Conservation (phyloP, 1,140 invertebrate species). For the Drosophila parvula region DNA sequence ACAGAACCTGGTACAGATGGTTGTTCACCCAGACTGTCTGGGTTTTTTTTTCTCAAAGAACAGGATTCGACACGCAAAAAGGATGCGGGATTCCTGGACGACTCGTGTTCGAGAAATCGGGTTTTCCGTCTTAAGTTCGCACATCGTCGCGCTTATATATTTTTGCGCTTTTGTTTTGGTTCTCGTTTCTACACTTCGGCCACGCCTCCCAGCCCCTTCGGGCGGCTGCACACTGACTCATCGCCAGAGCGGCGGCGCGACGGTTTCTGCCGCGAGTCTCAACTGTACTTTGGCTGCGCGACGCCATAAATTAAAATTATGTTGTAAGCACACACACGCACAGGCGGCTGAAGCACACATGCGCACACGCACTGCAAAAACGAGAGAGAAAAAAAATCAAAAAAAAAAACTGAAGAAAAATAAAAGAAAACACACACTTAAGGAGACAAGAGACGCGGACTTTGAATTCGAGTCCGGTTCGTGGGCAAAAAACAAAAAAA, state of each 20-base stretch:
- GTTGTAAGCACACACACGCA: constrained; percentile 69
- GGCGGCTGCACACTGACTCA: constrained; percentile 48
- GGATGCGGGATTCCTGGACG: constrained; percentile 15
- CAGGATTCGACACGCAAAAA: constrained; percentile 20
- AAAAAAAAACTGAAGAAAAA: constrained; percentile 10
- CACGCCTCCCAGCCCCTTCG: constrained; percentile 5
- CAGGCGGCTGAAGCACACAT: constrained; percentile 11
- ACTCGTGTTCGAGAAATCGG: constrained; percentile 9
- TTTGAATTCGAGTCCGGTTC: constrained; percentile 48
- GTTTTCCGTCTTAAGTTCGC: constrained; percentile 19
- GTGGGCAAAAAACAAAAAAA: constrained; percentile 25
- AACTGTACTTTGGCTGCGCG: constrained; percentile 71
- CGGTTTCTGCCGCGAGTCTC: constrained; percentile 54
- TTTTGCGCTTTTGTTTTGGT: constrained; percentile 79
- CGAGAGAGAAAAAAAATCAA: neutral
- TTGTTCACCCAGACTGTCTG: constrained; percentile 32
- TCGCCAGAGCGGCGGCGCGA: constrained; percentile 53
- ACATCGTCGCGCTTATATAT: constrained; percentile 32
- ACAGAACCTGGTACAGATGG: constrained; percentile 8
- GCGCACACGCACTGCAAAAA: constrained; percentile 29
- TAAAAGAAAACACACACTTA: constrained; percentile 32
- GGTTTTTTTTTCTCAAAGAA: constrained; percentile 18
- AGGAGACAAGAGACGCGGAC: constrained; percentile 3
- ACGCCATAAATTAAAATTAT: constrained; percentile 80
- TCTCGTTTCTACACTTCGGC: constrained; percentile 59